Evolutionary conservation across 1,140 invertebrate species (phyloP), one percentile per base, ranked within the genome.

Genomic region (Chrysomallon squamiferum): DNA sequence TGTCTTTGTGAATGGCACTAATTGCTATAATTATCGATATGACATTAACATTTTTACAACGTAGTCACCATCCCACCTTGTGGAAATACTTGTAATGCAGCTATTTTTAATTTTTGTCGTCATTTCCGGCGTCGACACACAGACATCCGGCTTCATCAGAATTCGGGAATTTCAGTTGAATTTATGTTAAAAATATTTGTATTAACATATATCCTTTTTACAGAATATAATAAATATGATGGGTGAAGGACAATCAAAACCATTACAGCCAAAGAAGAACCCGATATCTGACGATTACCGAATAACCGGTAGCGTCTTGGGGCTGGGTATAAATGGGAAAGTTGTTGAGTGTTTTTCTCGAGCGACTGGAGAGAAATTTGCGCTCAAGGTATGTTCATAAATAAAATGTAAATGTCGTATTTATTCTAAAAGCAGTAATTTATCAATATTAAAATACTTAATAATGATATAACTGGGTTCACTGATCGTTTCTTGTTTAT

Each of bases 311-410:
- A 94, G 91, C 59, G 96, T 98, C 15, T 89, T 99, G 45, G 97
- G 97, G n/a, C 89, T 98, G 30, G 97, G 97, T 18, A 98, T 99
- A 72, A 98, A 97, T 85, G 97, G 97, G 41, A 98, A 98, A 90
- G 89, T 90, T 33, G 86, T 90, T 41, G 88, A 89, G 74, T 87
- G 86, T 76, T 92, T 88, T 71, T 88, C 88, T 25, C 91, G 90
- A 71, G 85, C 85, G 58, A 91, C 88, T 11, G 88, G 90, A 74
- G 85, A 90, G 74, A 95, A 95, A 83, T 95, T 89, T 85, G 95
- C 95, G 5, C 86, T 97, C 18, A 97, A 97, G 90, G 93, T 95
- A 58, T 59, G 59, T 56, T 61, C 25, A n/a, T n/a, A n/a, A n/a
- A n/a, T 38, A 22, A 49, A 56, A 38, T 38, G 35, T 38, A n/a